Conservation (phyloP, 2,888 invertebrate genomes). For the Yponomeuta sedellus region DNA sequence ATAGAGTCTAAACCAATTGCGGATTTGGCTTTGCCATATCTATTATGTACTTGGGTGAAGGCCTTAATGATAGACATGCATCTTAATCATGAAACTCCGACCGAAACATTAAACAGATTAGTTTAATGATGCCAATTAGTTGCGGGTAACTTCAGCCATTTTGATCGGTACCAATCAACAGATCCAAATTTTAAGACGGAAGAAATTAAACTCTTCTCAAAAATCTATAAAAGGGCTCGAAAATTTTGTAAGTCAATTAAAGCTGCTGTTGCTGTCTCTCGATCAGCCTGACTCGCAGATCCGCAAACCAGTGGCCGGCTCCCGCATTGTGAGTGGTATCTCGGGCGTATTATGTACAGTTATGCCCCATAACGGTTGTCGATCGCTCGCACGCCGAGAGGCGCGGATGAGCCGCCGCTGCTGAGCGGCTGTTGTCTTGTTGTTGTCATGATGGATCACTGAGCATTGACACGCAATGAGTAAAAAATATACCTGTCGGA, state of each 20-base stretch:
- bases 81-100: too few relatives aligned
- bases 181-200: too few relatives aligned
- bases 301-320: constrained; percentile 24
- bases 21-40: too few relatives aligned
- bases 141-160: too few relatives aligned
- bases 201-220: too few relatives aligned
- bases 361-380: constrained; percentile 46
- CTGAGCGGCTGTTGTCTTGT: not conserved
- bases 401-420: not conserved
- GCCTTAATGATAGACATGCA: too few relatives aligned
- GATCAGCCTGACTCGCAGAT: constrained; percentile 12
- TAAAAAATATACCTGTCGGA: not conserved
- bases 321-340: constrained; percentile 37
- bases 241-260: too few relatives aligned
- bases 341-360: constrained; percentile 46
- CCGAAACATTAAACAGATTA: not conserved
- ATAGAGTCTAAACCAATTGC: not conserved
- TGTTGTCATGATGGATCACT: not conserved
- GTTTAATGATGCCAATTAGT: too few relatives aligned
- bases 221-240: too few relatives aligned
- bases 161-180: too few relatives aligned
- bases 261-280: too few relatives aligned
- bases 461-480: not conserved
- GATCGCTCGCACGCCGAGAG: constrained; percentile 12
- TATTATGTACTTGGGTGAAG: too few relatives aligned